Evolutionary conservation across 2,888 invertebrate genomes (phyloP), one percentile per base, ranked within the genome.

Genomic region (Caprella mutica): DNA sequence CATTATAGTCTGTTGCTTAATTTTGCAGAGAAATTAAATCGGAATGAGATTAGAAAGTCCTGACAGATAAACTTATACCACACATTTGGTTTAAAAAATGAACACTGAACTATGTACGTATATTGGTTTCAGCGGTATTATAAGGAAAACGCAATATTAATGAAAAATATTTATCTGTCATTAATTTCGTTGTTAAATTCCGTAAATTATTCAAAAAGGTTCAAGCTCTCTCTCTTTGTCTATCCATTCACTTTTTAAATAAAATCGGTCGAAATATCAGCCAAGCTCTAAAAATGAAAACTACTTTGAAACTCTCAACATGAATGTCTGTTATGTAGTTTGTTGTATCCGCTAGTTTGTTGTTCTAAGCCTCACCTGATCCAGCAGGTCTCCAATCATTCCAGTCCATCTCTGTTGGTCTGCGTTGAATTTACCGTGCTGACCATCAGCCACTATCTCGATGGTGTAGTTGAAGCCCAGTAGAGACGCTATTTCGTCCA

Each of bases 401-500:
- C 67, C 67, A 43, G 66, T 63, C 67, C 67, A 67, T 27, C 59
- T 57, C 17, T 58, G 50, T 14, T 43, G 55, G 6, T 54, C 60
- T 9, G 40, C 26, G 19, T 63, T 44, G 8, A 51, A 58, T 9
- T 54, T 61, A 21, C 67, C 67, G 39, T 67, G 66, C 24, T 55
- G 29, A 1, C 56, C 58, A 42, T 67, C 67, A 1, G 69, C 69
- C 2, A 74, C 74, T 57, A 73, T 68, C 54, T 73, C 69, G 21
- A 77, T 71, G 30, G 69, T 69, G 67, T 74, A 77, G 54, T 72
- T 72, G 68, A 77, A 77, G 19, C 72, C 70, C 4, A 73, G 68
- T 2, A 70, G 67, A 27, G 69, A 67, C n/a, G 76, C 68, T 65
- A 77, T 74, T 61, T 74, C 73, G 33, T 72, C 66, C 43, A 77